phyloP scores from a whole-genome alignment of 2,888 invertebrate genomes.

The Amaurobius ferox region DNA sequence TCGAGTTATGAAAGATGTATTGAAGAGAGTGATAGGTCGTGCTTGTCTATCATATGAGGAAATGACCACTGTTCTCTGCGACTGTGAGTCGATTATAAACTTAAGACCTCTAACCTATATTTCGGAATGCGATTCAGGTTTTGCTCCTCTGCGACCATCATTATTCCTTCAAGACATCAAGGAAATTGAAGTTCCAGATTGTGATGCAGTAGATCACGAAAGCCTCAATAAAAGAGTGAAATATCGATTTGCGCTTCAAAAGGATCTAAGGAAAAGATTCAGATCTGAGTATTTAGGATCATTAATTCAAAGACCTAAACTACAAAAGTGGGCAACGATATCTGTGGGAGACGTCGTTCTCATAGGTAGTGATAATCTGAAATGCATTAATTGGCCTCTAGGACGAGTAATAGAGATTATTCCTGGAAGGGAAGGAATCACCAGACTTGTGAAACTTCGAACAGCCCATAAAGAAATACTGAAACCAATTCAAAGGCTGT shows the following conservation, averaged over 20 bases:
- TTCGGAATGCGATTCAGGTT: no score
- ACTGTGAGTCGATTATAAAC: no score
- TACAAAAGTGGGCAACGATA: background rate
- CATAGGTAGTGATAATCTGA: constrained; percentile 10
- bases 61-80: no score
- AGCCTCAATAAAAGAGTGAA: constrained; percentile 23
- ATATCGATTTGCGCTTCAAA: constrained; percentile 22
- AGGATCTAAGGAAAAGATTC: constrained; percentile 22
- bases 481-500: constrained; percentile 9
- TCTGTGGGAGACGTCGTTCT: constrained; percentile 21
- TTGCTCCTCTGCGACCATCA: no score
- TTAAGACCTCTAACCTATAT: no score
- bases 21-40: no score
- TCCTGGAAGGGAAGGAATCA: background rate
- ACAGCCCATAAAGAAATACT: constrained; percentile 14
- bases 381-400: constrained; percentile 3
- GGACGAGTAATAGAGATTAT: constrained; percentile 21
- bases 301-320: constrained; percentile 26
- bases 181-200: background rate
- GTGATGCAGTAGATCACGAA: constrained; percentile 17
- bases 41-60: no score
- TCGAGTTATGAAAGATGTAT: no score
- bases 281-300: constrained; percentile 11
- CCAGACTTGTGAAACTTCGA: background rate
- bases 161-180: no score